These are phyloP conservation scores for Trematomus loennbergii DNA, from an alignment of 2,113 vertebrate genomes.

Conservation along the genomic window DNA sequence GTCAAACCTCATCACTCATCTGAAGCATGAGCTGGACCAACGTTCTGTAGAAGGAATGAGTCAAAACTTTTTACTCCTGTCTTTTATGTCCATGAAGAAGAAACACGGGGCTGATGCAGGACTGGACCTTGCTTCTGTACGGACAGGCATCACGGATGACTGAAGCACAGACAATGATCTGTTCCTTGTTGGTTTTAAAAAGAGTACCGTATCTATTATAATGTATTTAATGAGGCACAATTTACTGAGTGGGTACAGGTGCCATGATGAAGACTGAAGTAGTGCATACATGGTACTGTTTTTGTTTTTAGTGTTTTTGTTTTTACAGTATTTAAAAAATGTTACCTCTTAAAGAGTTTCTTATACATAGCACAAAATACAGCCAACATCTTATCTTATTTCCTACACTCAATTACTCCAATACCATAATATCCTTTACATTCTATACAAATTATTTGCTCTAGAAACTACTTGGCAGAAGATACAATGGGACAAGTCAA, in stretches of 20 bases:
- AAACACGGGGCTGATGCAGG: background rate
- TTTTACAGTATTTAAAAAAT: slow-evolving; percentile 44
- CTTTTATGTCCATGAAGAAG: background rate
- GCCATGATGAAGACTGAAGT: slow-evolving; percentile 1
- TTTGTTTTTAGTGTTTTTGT: slow-evolving; percentile 16
- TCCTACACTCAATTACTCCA: background rate
- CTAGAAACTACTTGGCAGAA: background rate
- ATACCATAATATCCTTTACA: background rate
- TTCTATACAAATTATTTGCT: background rate
- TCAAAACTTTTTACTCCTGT: background rate
- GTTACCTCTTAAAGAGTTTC: slow-evolving; percentile 1
- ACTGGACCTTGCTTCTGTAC: background rate
- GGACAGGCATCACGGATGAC: slow-evolving; percentile 10
- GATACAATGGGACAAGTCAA: background rate
- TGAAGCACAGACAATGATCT: slow-evolving; percentile 30
- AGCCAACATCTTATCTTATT: background rate
- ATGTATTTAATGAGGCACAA: slow-evolving; percentile 34
- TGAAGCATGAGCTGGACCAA: slow-evolving; percentile 16
- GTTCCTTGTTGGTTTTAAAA: slow-evolving; percentile 25
- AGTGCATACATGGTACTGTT: slow-evolving; percentile 10
- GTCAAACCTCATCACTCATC: slow-evolving; percentile 13
- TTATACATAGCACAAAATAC: slow-evolving; percentile 2
- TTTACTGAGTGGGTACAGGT: background rate
- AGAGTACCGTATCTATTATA: slow-evolving; percentile 32
- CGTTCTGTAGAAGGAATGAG: background rate